These are phyloP conservation scores for Meliscaeva auricollis DNA, from an alignment of 2,888 invertebrate genomes.

Conservation along the genomic window DNA sequence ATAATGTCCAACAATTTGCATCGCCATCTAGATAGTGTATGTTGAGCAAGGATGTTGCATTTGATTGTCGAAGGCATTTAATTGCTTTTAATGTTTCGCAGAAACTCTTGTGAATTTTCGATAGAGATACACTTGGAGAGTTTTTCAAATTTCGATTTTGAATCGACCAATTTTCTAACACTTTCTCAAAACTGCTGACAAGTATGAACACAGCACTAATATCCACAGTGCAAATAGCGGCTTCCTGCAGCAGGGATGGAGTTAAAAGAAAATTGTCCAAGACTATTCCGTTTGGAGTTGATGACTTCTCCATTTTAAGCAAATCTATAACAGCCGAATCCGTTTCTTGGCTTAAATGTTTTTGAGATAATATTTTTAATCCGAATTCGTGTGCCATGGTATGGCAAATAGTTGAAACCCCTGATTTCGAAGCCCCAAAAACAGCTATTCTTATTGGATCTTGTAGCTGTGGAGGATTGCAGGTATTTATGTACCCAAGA, in stretches of 20 bases:
- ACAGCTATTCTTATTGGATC: conserved; percentile 86
- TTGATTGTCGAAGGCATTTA: conserved; percentile 17
- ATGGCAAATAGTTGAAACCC: conserved; percentile 86
- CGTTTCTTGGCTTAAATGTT: conserved; percentile 80
- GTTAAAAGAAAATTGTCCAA: conserved; percentile 87
- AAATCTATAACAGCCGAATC: conserved; percentile 85
- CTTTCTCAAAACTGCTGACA: conserved; percentile 82
- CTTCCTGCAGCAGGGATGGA: conserved; percentile 84
- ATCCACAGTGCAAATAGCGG: conserved; percentile 85
- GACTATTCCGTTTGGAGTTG: conserved; percentile 86
- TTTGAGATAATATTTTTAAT: conserved; percentile 29
- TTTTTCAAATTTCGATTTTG: conserved; percentile 66
- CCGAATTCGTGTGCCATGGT: conserved; percentile 86
- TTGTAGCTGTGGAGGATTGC: conserved; percentile 84
- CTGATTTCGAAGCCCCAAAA: conserved; percentile 87
- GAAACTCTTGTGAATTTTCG: conserved; percentile 5
- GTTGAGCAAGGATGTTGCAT: conserved; percentile 83
- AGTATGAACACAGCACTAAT: conserved; percentile 86
- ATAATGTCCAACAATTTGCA: conserved; percentile 86
- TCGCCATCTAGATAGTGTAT: conserved; percentile 84
- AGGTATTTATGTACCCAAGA: conserved; percentile 85
- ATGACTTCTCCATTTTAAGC: conserved; percentile 85
- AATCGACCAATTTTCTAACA: conserved; percentile 82
- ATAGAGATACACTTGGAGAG: background rate
- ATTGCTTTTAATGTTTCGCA: conserved; percentile 57